These are phyloP conservation scores for Cataglyphis livida DNA, from an alignment of 2,888 invertebrate species.

Conservation along the genomic window DNA sequence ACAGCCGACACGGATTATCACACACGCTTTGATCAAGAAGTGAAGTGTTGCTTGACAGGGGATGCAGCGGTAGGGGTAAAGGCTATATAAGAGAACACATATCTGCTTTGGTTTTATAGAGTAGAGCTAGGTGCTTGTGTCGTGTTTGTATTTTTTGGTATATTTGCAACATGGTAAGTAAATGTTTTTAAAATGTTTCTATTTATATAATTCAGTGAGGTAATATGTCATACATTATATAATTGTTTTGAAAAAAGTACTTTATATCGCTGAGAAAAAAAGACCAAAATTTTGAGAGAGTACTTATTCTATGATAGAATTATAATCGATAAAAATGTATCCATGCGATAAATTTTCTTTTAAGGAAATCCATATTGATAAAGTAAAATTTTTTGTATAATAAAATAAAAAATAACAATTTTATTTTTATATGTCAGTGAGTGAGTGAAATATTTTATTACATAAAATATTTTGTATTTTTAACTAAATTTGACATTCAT, in stretches of 20 bases:
- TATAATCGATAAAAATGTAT: neutral
- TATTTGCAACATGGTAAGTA: conserved; percentile 71
- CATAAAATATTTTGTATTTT: neutral
- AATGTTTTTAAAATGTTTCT: conserved; percentile 1
- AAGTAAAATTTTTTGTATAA: neutral
- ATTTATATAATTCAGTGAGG: conserved; percentile 6
- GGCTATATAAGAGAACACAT: conserved; percentile 84
- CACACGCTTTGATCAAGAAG: conserved; percentile 68
- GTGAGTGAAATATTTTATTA: neutral
- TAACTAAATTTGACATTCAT: neutral
- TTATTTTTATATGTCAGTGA: neutral
- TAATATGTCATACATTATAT: conserved; percentile 9
- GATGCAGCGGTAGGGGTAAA: conserved; percentile 78
- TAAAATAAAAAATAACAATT: conserved; percentile 11
- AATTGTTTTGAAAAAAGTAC: neutral
- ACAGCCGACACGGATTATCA: conserved; percentile 70
- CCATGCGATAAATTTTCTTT: neutral
- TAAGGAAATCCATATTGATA: neutral
- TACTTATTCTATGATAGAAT: conserved; percentile 2
- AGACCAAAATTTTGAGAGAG: neutral
- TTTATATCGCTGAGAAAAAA: neutral
- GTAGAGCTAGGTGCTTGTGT: conserved; percentile 80
- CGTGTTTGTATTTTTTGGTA: conserved; percentile 68
- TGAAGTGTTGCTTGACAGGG: conserved; percentile 68
- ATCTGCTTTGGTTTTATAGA: conserved; percentile 79